Base-by-base conservation (phyloP, 2,797 vertebrate species). In the Onychomys torridus region DNA sequence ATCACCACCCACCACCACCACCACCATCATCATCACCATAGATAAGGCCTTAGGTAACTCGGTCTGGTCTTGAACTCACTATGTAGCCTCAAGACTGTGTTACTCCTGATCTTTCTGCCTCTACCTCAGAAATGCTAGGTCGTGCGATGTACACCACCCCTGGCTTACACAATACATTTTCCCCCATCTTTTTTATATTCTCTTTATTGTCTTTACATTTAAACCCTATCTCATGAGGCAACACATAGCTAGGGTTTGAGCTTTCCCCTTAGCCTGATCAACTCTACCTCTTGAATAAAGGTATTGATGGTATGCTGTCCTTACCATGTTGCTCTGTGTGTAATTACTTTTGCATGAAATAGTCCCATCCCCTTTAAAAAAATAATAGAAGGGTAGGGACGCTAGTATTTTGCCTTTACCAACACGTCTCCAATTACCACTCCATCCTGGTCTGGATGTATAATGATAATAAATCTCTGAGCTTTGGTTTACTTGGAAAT, bases 401-500 rank as follows among this genome's bases (percentile, higher is more conserved):
- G 17, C 16, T 83, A 78, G 61, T 37, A 13, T 93, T 94, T 87
- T 93, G 40, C 55, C 57, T 93, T 94, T 90, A 63, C 23, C 14
- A 29, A n/a, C 37, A 67, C 82, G 77, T 69, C 87, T 84, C 78
- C 43, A 43, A 93, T 69, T 76, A 76, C 69, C 16, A 95, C 23
- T 93, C 75, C 14, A 73, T 73, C 79, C 83, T 78, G 63, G 88
- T 91, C n/a, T 65, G 81, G 81, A 97, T 43, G 29, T 84, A 16
- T 91, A 79, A 46, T 55, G 40, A 85, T 55, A 75, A 78, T 29
- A 91, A 93, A 71, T 91, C 89, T 95, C 27, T 85, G 23, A 40
- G 19, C 46, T 88, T 93, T 95, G 78, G 65, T 92, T 91, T 87
- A 91, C 76, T 59, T 90, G 17, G 83, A 97, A 79, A 96, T 46